Conservation (phyloP, 1,140 invertebrate genomes). For the Bombus waltoni region DNA sequence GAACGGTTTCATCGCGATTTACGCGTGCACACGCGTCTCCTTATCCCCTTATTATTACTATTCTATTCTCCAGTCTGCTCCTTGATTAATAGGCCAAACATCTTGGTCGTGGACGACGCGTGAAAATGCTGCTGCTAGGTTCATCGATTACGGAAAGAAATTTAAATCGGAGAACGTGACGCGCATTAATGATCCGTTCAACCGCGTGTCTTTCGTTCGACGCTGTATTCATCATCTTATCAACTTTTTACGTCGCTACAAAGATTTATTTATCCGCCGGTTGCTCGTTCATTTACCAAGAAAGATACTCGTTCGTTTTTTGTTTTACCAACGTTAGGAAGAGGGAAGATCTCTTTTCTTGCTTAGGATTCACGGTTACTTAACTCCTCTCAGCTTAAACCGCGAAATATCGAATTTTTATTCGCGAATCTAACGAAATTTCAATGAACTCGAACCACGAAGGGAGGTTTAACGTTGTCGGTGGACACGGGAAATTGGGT, state of each 20-base stretch:
- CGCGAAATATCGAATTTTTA: background rate
- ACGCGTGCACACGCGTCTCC: background rate
- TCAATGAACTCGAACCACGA: background rate
- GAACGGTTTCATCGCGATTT: constrained; percentile 1
- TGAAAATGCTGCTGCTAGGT: background rate
- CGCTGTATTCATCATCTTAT: background rate
- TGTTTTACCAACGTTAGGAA: too few species aligned
- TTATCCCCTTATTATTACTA: background rate
- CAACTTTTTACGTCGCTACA: background rate
- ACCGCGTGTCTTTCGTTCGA: background rate
- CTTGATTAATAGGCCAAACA: constrained; percentile 2
- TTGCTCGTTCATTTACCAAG: background rate
- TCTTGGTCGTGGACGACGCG: background rate
- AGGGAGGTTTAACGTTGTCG: background rate
- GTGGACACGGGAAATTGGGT: background rate
- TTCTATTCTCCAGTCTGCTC: background rate
- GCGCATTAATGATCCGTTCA: constrained; percentile 1
- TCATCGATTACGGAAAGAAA: background rate
- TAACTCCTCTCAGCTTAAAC: background rate
- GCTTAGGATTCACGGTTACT: background rate
- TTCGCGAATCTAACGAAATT: too few species aligned
- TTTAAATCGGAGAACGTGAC: constrained; percentile 14
- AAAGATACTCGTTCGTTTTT: background rate
- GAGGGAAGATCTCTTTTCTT: background rate
- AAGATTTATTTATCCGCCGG: background rate